phyloP scores from a whole-genome alignment of 2,888 invertebrate species.

The Phyllotreta cruciferae region DNA sequence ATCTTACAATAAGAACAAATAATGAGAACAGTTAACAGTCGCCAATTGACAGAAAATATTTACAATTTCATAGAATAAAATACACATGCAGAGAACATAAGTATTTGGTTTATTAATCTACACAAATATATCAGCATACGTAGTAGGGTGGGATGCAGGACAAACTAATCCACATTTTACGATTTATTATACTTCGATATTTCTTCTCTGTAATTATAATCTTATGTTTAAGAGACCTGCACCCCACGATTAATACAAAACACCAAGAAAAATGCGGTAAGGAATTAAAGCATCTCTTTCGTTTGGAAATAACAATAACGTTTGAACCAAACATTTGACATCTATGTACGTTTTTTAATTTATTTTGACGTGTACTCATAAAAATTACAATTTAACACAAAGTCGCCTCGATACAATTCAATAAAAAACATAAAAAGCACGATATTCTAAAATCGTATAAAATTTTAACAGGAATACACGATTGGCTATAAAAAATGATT shows the following conservation, averaged over 20 bases:
- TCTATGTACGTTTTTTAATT: neutral
- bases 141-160: no score
- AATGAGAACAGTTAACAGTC: conserved; percentile 9
- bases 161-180: no score
- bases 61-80: conserved; percentile 11
- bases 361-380: neutral
- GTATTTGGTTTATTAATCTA: neutral
- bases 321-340: neutral
- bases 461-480: no score
- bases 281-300: conserved; percentile 9
- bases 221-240: no score
- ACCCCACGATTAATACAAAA: neutral
- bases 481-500: no score
- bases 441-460: no score
- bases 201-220: no score
- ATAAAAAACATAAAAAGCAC: no score
- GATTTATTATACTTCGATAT: no score
- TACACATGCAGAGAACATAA: conserved; percentile 10
- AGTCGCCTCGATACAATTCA: no score
- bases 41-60: conserved; percentile 15
- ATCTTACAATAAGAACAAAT: neutral
- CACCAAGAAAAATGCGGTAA: conserved; percentile 1
- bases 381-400: no score
- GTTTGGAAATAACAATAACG: conserved; percentile 6
- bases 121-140: no score